Base-by-base conservation (phyloP, 1,140 invertebrate genomes). In the Drosophila virilis region DNA sequence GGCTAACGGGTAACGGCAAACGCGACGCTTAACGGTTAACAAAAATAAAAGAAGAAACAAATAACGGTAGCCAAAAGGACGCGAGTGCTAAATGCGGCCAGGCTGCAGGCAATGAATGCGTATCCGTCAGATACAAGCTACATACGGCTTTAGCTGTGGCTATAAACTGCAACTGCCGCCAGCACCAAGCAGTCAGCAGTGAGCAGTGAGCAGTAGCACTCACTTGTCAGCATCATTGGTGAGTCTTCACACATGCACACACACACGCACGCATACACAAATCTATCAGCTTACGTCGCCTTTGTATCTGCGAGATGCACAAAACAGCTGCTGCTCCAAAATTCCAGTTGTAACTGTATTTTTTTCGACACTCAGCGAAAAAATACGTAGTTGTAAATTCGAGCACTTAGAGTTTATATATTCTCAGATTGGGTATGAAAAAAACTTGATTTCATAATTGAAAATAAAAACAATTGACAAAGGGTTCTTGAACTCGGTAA, bases 241-340 rank as follows among this genome's bases (percentile, higher is more conserved):
- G 37, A 72, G 69, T 57, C 22, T 58, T 40, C 50, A 51, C 35
- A 70, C 17, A 55, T 38, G 8, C 38, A 35, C 37, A 42, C 12
- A 12, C n/a, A 15, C 40, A 33, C 55, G 22, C 22, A 28, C 22
- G 5, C 22, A 52, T n/a, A 62, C 73, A 70, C 79, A 79, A 79
- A 80, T 80, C 77, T 59, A 64, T 75, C 78, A 73, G 71, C 77
- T 79, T 64, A 80, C 75, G 55, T 45, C 62, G 67, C 52, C 72
- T 15, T 38, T 70, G 67, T 61, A 54, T 62, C 57, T 61, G 45
- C n/a, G 55, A 15, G 51, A 54, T 54, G 33, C 51, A 17, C 48
- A 54, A 54, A 43, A 43, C 38, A 58, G 40, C 55, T 38, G 51
- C 33, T 7, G 46, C 9, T 17, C 46, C 46, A 28, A 48, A 48